Evolutionary conservation across 2,797 vertebrate genomes (phyloP).

Genomic region (Steatocranus sp.): DNA sequence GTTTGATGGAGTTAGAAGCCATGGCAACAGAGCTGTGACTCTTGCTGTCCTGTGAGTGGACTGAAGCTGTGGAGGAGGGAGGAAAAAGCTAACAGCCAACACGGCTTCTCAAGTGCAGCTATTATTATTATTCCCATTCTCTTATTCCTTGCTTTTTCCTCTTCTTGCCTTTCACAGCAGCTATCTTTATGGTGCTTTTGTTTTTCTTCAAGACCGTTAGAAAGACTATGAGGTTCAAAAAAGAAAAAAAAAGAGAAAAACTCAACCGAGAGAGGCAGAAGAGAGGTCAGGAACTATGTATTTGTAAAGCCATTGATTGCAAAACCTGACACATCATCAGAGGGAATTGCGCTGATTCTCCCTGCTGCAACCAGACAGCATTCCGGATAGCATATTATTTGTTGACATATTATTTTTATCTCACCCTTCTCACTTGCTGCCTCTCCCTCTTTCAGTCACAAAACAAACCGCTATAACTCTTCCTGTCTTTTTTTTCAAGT

Average conservation of each 20-base stretch:
- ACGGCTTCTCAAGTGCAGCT: conserved; percentile 43
- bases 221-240: neutral
- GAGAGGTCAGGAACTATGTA: conserved; percentile 36
- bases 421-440: neutral
- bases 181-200: neutral
- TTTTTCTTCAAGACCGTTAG: neutral
- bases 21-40: conserved; percentile 73
- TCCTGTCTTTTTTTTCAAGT: neutral
- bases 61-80: conserved; percentile 62
- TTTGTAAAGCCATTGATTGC: conserved; percentile 45
- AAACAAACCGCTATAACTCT: neutral
- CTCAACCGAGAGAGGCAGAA: neutral
- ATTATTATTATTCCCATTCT: conserved; percentile 47
- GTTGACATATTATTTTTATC: conserved; percentile 47
- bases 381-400: conserved; percentile 5
- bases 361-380: conserved; percentile 13
- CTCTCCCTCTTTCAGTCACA: conserved; percentile 9
- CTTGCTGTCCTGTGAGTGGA: conserved; percentile 68
- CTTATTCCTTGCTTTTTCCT: conserved; percentile 2
- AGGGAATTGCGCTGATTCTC: conserved; percentile 5
- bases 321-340: conserved; percentile 47
- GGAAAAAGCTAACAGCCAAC: conserved; percentile 50
- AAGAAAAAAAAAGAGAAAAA: neutral
- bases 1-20: conserved; percentile 71
- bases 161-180: neutral